Conservation (phyloP, 2,888 invertebrate genomes). For the Erebia aethiops region DNA sequence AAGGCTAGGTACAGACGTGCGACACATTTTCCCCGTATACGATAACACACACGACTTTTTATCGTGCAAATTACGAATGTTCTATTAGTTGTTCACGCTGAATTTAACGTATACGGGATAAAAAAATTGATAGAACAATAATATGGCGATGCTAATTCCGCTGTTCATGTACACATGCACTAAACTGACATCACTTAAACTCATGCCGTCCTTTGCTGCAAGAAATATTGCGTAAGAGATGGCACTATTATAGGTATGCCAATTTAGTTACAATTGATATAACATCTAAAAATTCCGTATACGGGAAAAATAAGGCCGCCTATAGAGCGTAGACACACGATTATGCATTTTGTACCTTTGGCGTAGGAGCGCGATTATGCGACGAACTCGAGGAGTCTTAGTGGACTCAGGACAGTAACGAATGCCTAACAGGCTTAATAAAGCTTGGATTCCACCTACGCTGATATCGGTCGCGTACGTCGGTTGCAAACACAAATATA, state of each 20-base stretch:
- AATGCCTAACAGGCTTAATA: neutral
- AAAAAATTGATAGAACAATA: neutral
- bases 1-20: constrained; percentile 10
- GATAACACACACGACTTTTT: constrained; percentile 16
- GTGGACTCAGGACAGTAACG: constrained; percentile 4
- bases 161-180: neutral
- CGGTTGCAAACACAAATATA: neutral
- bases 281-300: neutral
- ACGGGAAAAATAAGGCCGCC: constrained; percentile 1
- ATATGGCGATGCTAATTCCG: neutral
- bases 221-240: neutral
- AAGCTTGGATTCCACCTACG: neutral
- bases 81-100: neutral
- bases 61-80: neutral
- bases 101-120: neutral
- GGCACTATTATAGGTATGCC: neutral
- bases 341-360: constrained; percentile 77
- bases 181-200: neutral
- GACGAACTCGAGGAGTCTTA: constrained; percentile 47
- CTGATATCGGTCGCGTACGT: no score
- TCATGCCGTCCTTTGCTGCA: neutral
- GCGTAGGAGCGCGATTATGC: constrained; percentile 60
- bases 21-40: constrained; percentile 6
- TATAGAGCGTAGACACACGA: constrained; percentile 33
- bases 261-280: neutral